These are phyloP conservation scores for Ferdinandea cuprea DNA, from an alignment of 2,888 invertebrate genomes.

Conservation along the genomic window DNA sequence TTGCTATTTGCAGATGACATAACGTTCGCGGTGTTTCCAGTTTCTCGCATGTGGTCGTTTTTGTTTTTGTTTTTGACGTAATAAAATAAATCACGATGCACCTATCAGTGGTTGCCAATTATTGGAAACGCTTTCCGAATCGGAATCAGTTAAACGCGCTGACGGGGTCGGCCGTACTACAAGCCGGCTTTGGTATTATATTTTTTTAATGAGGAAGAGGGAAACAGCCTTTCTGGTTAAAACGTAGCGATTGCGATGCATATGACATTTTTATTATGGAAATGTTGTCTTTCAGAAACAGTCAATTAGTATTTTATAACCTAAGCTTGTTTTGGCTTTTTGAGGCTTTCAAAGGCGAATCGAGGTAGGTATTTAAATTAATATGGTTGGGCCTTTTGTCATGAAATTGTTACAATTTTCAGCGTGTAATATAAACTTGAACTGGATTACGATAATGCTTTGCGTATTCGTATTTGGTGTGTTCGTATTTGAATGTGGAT, in stretches of 20 bases:
- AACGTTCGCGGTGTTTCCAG: conserved; percentile 73
- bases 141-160: conserved; percentile 63
- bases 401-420: background rate
- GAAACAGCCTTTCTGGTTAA: conserved; percentile 26
- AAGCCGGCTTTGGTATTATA: conserved; percentile 22
- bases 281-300: conserved; percentile 37
- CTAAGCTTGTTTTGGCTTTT: conserved; percentile 24
- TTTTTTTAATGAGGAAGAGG: conserved; percentile 51
- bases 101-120: conserved; percentile 72
- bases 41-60: conserved; percentile 69
- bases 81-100: conserved; percentile 74
- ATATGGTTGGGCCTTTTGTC: conserved; percentile 12
- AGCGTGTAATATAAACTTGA: conserved; percentile 33
- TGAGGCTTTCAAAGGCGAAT: conserved; percentile 29
- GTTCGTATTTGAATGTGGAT: too few relatives aligned
- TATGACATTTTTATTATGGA: conserved; percentile 38
- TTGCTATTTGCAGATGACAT: conserved; percentile 74
- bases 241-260: conserved; percentile 5
- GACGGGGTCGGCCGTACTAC: conserved; percentile 21
- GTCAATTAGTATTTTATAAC: conserved; percentile 36
- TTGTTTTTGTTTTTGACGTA: conserved; percentile 56
- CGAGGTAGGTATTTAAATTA: conserved; percentile 24
- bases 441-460: conserved; percentile 23
- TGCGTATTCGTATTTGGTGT: too few relatives aligned
- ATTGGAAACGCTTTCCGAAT: conserved; percentile 74